Percentiles rank a stretch among this genome's conserved stretches.
Conservation (phyloP, 2,888 invertebrate genomes). For the Leptura quadrifasciata region DNA sequence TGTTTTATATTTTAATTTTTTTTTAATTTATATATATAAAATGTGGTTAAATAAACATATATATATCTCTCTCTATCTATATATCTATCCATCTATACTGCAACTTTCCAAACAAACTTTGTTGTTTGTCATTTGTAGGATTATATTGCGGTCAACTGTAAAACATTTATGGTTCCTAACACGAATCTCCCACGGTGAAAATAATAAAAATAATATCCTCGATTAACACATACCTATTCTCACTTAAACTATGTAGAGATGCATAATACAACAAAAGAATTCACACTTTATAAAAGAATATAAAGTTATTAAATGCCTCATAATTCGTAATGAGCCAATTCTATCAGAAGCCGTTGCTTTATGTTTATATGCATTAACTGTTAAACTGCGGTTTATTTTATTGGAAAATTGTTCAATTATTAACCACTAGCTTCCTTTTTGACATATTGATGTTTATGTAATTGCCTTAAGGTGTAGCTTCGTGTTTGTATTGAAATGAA, state of each 20-base stretch:
- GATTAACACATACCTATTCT: background rate
- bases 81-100: too few species aligned
- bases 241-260: background rate
- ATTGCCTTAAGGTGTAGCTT: background rate
- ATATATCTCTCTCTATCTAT: too few species aligned
- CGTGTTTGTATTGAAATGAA: background rate
- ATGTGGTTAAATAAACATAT: too few species aligned
- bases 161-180: background rate
- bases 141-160: background rate
- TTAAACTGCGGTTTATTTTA: background rate
- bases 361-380: background rate
- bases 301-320: background rate
- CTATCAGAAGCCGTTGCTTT: constrained; percentile 7
- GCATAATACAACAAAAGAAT: background rate
- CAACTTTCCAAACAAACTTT: too few species aligned
- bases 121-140: background rate
- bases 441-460: background rate
- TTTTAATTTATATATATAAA: too few species aligned
- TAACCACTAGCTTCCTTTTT: background rate
- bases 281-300: background rate
- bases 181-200: background rate
- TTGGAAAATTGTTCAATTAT: constrained; percentile 4
- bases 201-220: background rate
- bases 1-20: too few species aligned
- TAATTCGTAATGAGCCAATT: background rate